Conservation (phyloP, 1,140 invertebrate species). For the Asobara japonica region DNA sequence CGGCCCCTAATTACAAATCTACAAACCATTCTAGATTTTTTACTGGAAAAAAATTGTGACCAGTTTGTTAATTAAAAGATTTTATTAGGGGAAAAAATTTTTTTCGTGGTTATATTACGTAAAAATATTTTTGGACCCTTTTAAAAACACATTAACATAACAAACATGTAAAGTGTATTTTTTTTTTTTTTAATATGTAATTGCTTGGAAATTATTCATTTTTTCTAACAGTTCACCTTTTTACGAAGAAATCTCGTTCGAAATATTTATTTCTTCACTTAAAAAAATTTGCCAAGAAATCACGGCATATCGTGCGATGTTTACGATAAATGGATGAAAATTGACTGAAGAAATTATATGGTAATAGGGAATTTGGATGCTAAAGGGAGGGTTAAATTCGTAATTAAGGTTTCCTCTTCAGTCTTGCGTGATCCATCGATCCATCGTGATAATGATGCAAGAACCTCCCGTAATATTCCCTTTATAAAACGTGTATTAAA, state of each 20-base stretch:
- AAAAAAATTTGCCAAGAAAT: background rate
- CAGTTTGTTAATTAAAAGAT: no score
- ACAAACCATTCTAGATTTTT: no score
- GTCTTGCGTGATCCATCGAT: slow-evolving; percentile 24
- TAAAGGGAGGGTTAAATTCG: slow-evolving; percentile 17
- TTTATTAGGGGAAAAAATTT: background rate
- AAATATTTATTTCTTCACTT: background rate
- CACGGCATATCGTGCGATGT: background rate
- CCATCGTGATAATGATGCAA: slow-evolving; percentile 9
- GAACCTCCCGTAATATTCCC: background rate
- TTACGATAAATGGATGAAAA: slow-evolving; percentile 18
- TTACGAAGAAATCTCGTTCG: background rate
- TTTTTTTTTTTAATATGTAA: no score
- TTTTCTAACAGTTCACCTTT: background rate
- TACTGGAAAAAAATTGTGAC: no score
- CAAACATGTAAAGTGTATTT: no score
- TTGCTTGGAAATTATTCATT: no score
- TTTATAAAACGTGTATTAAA: background rate
- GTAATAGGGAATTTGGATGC: slow-evolving; percentile 28
- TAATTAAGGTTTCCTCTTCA: slow-evolving; percentile 25
- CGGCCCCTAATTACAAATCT: no score
- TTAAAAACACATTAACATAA: no score
- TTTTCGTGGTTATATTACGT: no score
- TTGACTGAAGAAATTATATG: slow-evolving; percentile 22
- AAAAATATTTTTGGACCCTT: no score